A percentile compares a stretch with the other conserved stretches of the same genome.
These are phyloP conservation scores for Acropora yongei DNA, from an alignment of 64 coral and sea anemone species.

Conservation along the genomic window DNA sequence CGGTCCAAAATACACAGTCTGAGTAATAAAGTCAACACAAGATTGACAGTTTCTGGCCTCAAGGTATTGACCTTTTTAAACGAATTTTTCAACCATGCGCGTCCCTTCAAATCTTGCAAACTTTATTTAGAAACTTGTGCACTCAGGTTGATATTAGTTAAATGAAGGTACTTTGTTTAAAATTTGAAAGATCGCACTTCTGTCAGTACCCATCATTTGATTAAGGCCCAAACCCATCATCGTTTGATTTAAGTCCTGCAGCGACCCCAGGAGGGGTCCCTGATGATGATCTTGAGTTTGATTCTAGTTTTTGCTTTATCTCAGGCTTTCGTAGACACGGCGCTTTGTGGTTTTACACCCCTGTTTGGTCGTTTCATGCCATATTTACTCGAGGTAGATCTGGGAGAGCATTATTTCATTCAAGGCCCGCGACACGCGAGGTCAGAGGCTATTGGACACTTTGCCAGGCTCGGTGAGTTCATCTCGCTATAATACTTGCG, in stretches of 20 bases:
- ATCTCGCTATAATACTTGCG: not conserved
- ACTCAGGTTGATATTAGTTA: too few relatives aligned
- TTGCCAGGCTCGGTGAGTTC: conserved; percentile 62
- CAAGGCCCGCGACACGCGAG: conserved; percentile 65
- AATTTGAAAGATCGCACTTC: too few relatives aligned
- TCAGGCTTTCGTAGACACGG: conserved; percentile 65
- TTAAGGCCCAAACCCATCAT: too few relatives aligned
- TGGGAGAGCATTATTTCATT: conserved; percentile 88
- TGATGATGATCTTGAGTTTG: too few relatives aligned
- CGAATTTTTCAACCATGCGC: too few relatives aligned
- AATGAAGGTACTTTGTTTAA: too few relatives aligned
- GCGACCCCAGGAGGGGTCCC: too few relatives aligned
- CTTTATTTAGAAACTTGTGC: too few relatives aligned
- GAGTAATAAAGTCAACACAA: conserved; percentile 56
- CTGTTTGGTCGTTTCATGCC: conserved; percentile 83
- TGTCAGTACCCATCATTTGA: too few relatives aligned
- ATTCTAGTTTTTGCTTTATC: not conserved
- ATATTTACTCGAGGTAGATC: conserved; percentile 69
- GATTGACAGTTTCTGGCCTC: conserved; percentile 68
- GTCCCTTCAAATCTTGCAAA: too few relatives aligned
- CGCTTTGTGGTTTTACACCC: conserved; percentile 77
- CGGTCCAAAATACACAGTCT: conserved; percentile 58
- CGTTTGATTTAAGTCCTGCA: too few relatives aligned
- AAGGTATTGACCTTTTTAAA: conserved; percentile 26
- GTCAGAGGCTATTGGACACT: conserved; percentile 64